Conservation (phyloP, 2,888 invertebrate genomes). For the Agelastica alni region DNA sequence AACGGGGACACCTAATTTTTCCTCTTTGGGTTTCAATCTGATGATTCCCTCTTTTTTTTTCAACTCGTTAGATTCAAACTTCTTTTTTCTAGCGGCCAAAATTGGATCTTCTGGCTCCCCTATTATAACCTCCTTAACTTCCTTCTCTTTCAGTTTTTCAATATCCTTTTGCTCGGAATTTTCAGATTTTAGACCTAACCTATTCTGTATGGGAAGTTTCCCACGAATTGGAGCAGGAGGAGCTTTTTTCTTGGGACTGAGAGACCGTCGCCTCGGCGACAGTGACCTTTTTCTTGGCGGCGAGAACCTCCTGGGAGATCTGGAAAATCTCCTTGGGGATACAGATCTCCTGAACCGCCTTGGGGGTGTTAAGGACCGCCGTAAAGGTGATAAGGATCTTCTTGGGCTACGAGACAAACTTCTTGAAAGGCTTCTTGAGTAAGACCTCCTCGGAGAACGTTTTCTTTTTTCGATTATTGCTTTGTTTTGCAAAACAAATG, state of each 20-base stretch:
- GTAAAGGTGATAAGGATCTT: constrained; percentile 35
- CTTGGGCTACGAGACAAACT: constrained; percentile 34
- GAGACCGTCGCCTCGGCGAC: constrained; percentile 31
- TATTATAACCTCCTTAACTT: constrained; percentile 10
- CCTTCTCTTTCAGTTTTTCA: constrained; percentile 14
- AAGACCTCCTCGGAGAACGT: constrained; percentile 53
- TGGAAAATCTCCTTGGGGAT: constrained; percentile 34
- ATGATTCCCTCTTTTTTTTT: constrained; percentile 59
- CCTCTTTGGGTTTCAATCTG: constrained; percentile 52
- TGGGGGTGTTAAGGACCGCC: constrained; percentile 40
- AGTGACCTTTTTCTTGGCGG: constrained; percentile 33
- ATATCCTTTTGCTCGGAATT: constrained; percentile 30
- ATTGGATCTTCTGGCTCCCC: constrained; percentile 54
- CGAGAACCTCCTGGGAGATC: constrained; percentile 37
- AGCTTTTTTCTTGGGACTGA: constrained; percentile 32
- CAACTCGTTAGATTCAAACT: constrained; percentile 60
- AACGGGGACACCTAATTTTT: constrained; percentile 24
- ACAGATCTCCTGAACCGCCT: constrained; percentile 44
- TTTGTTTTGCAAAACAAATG: constrained; percentile 55
- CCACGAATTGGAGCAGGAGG: neutral
- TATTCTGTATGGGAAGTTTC: constrained; percentile 39
- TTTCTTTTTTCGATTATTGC: constrained; percentile 55
- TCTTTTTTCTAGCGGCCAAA: constrained; percentile 59
- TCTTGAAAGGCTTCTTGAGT: constrained; percentile 54
- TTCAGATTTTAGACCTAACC: constrained; percentile 40